Evolutionary conservation across 2,113 vertebrate genomes (phyloP).

Genomic region (Oreocharis arfaki): DNA sequence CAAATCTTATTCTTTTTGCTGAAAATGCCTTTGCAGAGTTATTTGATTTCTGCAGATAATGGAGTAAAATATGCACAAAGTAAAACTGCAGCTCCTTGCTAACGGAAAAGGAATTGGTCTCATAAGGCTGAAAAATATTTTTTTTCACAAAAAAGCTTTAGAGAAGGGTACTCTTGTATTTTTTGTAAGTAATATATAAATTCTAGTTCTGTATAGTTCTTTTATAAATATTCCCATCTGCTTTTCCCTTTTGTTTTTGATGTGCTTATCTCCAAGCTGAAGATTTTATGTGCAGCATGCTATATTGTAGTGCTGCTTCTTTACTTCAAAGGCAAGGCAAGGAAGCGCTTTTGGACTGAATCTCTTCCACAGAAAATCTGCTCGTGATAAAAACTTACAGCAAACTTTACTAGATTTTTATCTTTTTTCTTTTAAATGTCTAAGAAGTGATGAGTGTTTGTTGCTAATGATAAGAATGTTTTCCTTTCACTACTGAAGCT

Average conservation of each 20-base stretch:
- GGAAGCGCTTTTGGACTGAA: background rate
- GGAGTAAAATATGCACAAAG: background rate
- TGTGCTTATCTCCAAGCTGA: background rate
- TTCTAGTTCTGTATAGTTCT: background rate
- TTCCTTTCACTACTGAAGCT: background rate
- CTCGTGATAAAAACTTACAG: background rate
- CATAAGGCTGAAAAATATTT: background rate
- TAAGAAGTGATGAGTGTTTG: background rate
- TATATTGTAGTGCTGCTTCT: background rate
- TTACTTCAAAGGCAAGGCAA: background rate
- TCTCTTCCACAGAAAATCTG: background rate
- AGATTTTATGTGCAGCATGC: background rate
- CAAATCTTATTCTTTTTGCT: background rate
- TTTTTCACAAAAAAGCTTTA: background rate
- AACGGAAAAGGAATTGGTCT: background rate
- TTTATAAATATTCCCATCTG: background rate
- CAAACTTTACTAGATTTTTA: background rate
- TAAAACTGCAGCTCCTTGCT: background rate
- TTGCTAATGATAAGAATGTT: background rate
- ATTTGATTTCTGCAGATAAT: background rate
- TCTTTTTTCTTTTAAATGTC: background rate
- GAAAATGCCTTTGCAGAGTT: background rate
- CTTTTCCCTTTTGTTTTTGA: background rate
- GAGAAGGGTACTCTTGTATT: background rate
- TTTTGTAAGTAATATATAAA: background rate